phyloP scores from a whole-genome alignment of 2,888 invertebrate genomes.

The Sinotaia quadrata region DNA sequence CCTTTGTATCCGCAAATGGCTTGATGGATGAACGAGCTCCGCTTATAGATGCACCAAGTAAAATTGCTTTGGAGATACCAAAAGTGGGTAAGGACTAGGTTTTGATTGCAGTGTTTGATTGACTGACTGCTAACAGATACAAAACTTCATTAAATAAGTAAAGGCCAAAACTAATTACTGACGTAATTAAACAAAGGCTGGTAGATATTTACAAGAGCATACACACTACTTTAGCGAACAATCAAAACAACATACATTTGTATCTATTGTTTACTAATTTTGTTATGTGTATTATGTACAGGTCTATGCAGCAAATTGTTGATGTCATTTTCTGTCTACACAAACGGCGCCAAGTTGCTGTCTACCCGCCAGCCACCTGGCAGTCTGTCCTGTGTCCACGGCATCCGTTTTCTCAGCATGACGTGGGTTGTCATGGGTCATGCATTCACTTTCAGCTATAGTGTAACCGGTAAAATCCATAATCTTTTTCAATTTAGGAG shows the following conservation, averaged over 20 bases:
- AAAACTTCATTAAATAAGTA: too few species aligned
- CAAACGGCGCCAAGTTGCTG: slow-evolving; percentile 77
- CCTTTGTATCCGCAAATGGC: slow-evolving; percentile 5
- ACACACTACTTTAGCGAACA: too few species aligned
- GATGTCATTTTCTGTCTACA: slow-evolving; percentile 80
- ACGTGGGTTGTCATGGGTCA: slow-evolving; percentile 47
- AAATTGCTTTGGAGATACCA: background rate
- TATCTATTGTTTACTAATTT: background rate
- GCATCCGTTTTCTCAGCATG: slow-evolving; percentile 75
- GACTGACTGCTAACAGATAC: too few species aligned
- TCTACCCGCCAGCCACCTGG: slow-evolving; percentile 71
- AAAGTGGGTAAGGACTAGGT: background rate
- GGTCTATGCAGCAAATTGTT: slow-evolving; percentile 49
- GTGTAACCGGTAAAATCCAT: background rate
- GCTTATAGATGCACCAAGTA: background rate
- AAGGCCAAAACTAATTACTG: too few species aligned
- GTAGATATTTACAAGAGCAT: too few species aligned
- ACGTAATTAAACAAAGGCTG: too few species aligned
- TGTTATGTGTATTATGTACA: slow-evolving; percentile 5
- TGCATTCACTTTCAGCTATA: slow-evolving; percentile 22
- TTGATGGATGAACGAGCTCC: slow-evolving; percentile 10
- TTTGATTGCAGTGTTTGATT: too few species aligned
- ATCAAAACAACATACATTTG: too few species aligned
- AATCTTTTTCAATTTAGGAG: background rate
- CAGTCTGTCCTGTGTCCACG: slow-evolving; percentile 81